Base-by-base conservation (phyloP, 2,113 vertebrate species). In the Phyllostomus hastatus region DNA sequence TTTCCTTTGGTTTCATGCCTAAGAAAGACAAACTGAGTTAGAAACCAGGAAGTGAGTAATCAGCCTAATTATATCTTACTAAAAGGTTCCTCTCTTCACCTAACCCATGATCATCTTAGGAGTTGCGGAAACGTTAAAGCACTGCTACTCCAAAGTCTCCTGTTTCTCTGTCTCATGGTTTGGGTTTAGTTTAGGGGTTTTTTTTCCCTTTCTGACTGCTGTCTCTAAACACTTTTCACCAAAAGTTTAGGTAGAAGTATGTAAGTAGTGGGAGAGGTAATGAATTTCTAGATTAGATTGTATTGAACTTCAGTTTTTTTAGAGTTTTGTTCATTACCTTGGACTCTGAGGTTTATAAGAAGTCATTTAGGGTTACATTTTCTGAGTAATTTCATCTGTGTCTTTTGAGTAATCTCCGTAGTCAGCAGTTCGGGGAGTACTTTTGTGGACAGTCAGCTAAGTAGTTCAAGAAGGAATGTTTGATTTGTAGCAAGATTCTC, bases 21-120 rank as follows among this genome's bases (percentile, higher is more conserved):
- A 95, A 95, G 80, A 87, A 91, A 52, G 76, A 43, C 22, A 91
- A 94, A 88, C 24, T 28, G 28, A 93, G 52, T 83, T 88, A 96
- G 81, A 96, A 96, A 72, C 73, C 26, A 22, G 75, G 33, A 76
- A 90, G 84, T 90, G 72, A 83, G 24, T 94, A 73, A 89, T 88
- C 4, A 43, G 28, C 50, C 64, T 93, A 84, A 69, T 52, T 92
- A 24, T 66, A 70, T 92, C 11, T 88, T 93, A 81, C 14, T 85
- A 43, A 92, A 57, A 92, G n/a, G 22, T 54, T 92, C 15, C 92
- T 4, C 24, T 90, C 26, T 83, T 91, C 17, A 48, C 12, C 43
- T 69, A 66, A 76, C 46, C 3, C 11, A 5, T 33, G 4, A 26
- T 95, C 7, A 75, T 69, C 12, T 78, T 88, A 50, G 61, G 38